A percentile compares a stretch with the other conserved stretches of the same genome.
Conservation (phyloP, 2,113 vertebrate species). For the Chloropsis hardwickii region DNA sequence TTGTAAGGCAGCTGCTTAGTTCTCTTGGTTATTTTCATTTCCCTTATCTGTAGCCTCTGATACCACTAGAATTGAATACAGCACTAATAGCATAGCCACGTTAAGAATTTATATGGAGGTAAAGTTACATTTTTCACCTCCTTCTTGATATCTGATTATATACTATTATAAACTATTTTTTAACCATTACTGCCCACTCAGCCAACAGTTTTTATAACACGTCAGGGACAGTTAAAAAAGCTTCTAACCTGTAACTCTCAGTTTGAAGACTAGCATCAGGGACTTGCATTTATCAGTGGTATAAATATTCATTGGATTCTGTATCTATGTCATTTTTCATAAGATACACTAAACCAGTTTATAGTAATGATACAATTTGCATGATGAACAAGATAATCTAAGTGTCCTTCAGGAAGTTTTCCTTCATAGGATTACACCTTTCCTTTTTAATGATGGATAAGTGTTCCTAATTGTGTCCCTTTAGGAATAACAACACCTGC, state of each 20-base stretch:
- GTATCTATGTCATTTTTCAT: background rate
- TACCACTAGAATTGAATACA: background rate
- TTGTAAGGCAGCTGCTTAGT: background rate
- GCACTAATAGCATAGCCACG: accelerated
- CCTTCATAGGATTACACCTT: background rate
- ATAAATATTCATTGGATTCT: background rate
- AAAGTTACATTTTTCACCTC: background rate
- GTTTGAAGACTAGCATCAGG: background rate
- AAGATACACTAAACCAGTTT: background rate
- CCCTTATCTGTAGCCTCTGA: background rate
- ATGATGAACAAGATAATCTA: background rate
- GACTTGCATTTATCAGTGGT: background rate
- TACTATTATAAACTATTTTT: background rate
- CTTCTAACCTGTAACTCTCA: background rate
- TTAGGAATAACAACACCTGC: background rate
- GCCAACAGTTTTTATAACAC: background rate
- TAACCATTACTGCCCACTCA: background rate
- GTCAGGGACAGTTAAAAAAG: background rate
- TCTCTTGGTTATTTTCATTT: background rate
- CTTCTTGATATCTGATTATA: background rate
- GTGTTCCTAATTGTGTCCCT: background rate
- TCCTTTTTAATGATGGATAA: background rate
- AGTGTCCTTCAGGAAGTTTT: background rate
- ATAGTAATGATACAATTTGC: background rate
- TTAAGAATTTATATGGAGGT: background rate